phyloP scores from a whole-genome alignment of 2,888 invertebrate species.

The Parthenolecanium corni region DNA sequence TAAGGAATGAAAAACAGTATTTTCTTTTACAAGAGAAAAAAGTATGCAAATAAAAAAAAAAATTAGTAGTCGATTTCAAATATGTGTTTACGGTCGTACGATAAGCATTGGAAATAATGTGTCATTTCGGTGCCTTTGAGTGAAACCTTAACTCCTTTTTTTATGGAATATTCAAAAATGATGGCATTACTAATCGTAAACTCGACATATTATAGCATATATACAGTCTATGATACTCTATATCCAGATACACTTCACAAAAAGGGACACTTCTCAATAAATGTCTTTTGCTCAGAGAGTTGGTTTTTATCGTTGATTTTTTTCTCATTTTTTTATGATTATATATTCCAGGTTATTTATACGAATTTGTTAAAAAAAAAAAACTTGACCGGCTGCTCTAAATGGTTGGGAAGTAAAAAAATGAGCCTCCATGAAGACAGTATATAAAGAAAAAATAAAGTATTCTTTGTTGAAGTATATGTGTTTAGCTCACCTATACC shows the following conservation, averaged over 20 bases:
- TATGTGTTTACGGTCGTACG: constrained; percentile 19
- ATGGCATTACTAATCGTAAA: constrained; percentile 9
- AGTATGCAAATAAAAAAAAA: constrained; percentile 14
- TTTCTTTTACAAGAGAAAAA: neutral
- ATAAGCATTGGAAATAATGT: constrained; percentile 6
- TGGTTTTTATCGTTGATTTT: constrained; percentile 21
- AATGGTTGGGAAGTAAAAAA: neutral
- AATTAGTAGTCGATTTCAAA: constrained; percentile 19
- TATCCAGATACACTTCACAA: constrained; percentile 3
- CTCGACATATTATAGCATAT: constrained; percentile 12
- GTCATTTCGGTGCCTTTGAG: constrained; percentile 14
- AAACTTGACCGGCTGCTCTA: neutral
- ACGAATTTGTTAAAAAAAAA: constrained; percentile 3
- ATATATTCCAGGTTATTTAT: constrained; percentile 12
- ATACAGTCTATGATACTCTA: too few relatives aligned
- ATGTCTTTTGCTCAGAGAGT: constrained; percentile 17
- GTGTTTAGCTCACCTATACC: too few relatives aligned
- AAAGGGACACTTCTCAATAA: constrained; percentile 24
- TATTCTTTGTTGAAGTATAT: neutral
- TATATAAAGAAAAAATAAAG: neutral
- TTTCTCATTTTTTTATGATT: constrained; percentile 2
- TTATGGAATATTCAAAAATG: constrained; percentile 19
- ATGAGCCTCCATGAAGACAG: neutral
- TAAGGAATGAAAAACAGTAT: too few relatives aligned
- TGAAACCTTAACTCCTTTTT: constrained; percentile 19